Percentiles rank a stretch among this genome's conserved stretches.
These are phyloP conservation scores for Sebastes hopkinsi DNA, from an alignment of 2,797 vertebrate species.

Conservation along the genomic window DNA sequence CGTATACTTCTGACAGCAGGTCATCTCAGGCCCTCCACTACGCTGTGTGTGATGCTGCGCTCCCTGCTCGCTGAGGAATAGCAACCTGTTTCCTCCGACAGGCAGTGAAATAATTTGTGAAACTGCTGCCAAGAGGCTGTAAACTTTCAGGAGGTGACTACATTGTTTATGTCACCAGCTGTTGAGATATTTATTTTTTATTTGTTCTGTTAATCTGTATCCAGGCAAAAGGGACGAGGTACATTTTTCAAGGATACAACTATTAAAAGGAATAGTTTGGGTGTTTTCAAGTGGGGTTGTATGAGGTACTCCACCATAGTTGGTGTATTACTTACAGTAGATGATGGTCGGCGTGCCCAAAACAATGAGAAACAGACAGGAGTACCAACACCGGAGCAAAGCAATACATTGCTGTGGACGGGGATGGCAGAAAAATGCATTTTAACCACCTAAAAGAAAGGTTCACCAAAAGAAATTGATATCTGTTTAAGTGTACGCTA, in stretches of 20 bases:
- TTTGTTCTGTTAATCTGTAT: background rate
- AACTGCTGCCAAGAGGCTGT: constrained; percentile 31
- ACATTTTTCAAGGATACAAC: background rate
- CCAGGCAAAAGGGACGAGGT: background rate
- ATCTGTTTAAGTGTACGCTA: background rate
- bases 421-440: background rate
- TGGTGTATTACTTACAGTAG: background rate
- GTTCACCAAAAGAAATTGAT: too few species aligned
- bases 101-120: constrained; percentile 27
- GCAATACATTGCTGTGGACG: background rate
- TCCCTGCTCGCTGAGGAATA: background rate
- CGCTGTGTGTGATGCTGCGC: background rate
- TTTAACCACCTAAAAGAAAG: background rate
- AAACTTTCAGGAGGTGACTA: constrained; percentile 22
- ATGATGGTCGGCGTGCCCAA: background rate
- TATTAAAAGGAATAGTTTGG: background rate
- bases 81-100: constrained; percentile 26
- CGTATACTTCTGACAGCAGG: constrained; percentile 38
- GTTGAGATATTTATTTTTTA: background rate
- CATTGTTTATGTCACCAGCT: constrained; percentile 39
- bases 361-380: background rate
- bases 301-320: background rate
- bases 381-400: background rate
- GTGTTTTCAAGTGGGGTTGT: background rate
- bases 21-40: background rate